phyloP scores from a whole-genome alignment of 2,888 invertebrate genomes.

The Idaea biselata region DNA sequence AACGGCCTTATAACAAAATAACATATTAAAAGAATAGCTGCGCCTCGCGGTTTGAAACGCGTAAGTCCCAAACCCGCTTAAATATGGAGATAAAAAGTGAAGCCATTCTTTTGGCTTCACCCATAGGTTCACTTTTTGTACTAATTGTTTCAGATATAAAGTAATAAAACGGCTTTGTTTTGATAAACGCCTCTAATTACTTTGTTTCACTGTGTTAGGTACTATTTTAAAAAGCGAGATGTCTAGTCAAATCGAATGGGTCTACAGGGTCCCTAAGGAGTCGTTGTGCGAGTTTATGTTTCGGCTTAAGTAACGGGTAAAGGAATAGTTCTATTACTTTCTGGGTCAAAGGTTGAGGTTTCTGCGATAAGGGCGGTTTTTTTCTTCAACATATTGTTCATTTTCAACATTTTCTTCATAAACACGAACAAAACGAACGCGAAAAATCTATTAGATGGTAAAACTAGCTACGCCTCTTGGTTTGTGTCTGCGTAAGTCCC shows the following conservation, averaged over 20 bases:
- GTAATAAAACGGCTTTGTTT: not conserved
- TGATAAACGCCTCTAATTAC: not conserved
- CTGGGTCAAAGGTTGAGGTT: conserved; percentile 1
- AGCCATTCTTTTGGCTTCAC: too few relatives aligned
- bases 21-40: too few relatives aligned
- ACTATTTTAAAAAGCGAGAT: not conserved
- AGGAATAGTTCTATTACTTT: conserved; percentile 1
- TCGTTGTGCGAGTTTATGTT: conserved; percentile 43
- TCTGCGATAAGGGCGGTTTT: not conserved
- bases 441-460: not conserved
- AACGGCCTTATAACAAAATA: too few relatives aligned
- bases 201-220: not conserved
- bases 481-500: not conserved
- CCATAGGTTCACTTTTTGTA: too few relatives aligned
- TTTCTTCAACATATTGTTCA: not conserved
- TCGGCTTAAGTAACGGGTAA: conserved; percentile 41
- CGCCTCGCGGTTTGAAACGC: too few relatives aligned
- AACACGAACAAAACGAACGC: not conserved
- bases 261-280: conserved; percentile 30
- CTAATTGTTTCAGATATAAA: too few relatives aligned
- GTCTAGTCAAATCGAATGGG: not conserved
- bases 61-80: too few relatives aligned
- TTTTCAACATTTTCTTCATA: conserved; percentile 8
- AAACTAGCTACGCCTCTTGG: not conserved
- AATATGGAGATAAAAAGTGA: too few relatives aligned